Base-by-base conservation (phyloP, 2,797 vertebrate genomes). In the Sebastes steindachneri region DNA sequence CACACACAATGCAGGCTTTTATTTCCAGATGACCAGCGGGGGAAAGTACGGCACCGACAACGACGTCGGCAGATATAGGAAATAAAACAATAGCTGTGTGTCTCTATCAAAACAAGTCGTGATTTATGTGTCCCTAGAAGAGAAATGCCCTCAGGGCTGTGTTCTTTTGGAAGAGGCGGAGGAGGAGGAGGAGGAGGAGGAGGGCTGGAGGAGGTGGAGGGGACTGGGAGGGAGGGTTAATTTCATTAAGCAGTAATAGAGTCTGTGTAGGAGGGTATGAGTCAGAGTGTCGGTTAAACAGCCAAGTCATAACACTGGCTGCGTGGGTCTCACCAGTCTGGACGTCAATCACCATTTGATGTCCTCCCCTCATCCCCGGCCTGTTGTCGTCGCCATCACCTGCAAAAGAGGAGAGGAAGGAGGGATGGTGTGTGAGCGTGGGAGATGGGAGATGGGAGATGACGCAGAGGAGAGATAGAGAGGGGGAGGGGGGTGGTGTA, bases 321-420 rank as follows among this genome's bases (percentile, higher is more conserved):
- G 66, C 15, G 25, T 63, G 31, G 37, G 74, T 85, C 96, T 96
- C 90, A 99, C 99, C 99, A 84, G 98, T 98, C 86, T 99, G 98
- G 86, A 99, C 97, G 86, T 99, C 98, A 73, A 99, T 99, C 86
- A 99, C 99, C 99, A 99, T 99, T 92, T 99, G 99, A 95, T 99
- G 99, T 68, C 99, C 99, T 65, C 99, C 99, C 88, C 99, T 97
- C 99, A 99, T 99, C 79, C 99, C 99, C 1, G 99, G 99, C 66
- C 99, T 92, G 92, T 97, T 99, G 93, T 99, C 99, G 28, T 99
- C 99, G 1, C 96, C 97, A 4, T 99, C 98, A 87, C 97, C 99
- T 99, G 84, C 29, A 59, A 14, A 28, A 28, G 23, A 87, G 17
- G 68, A 68, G 68, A 33, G 45, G 41, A 41, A 25, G 75, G 68